Base-by-base conservation (phyloP, 1,140 invertebrate genomes). In the Bicyclus anynana region DNA sequence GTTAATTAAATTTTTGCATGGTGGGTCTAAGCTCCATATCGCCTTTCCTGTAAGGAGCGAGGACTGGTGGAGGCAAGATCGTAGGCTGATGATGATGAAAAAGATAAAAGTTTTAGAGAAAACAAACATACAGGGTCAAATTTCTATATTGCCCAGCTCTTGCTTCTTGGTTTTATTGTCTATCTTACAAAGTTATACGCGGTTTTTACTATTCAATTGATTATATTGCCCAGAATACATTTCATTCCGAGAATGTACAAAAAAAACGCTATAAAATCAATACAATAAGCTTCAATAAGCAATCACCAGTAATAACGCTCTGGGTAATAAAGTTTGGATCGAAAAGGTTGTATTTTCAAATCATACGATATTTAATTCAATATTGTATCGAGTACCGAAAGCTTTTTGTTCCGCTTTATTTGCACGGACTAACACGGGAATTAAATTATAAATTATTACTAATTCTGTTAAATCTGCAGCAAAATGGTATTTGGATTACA, bases 191-290 rank as follows among this genome's bases (percentile, higher is more conserved):
- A 47, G 44, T 7, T 5, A 6, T 27, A 17, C 21, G 20, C 23
- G 16, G 44, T 47, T 47, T 47, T 26, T 53, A 16, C 52, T 42
- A 53, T 46, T 20, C 26, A 6, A 46, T 26, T 38, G 50, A 26
- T 42, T 26, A 57, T 57, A 57, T 51, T 42, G 29, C 26, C 13
- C 7, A 35, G 48, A 42, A 13, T 23, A 18, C 38, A 51, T 51
- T 44, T 57, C 37, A 44, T 21, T 53, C 42, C 40, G 42, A 26
- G 23, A 37, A 51, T 14, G 14, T 47, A 67, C 62, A 72, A 73
- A 70, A 73, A 70, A 63, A 59, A 38, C 54, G 35, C 48, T 65
- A 44, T 35, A 69, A 72, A 77, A 79, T 79, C 74, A 79, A 79
- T 77, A 77, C 67, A 60, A 67, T 71, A 62, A 61, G 61, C 67